Percentiles rank a stretch among this genome's conserved stretches.
Evolutionary conservation across 2,888 invertebrate species (phyloP).

Genomic region (Boloria selene): DNA sequence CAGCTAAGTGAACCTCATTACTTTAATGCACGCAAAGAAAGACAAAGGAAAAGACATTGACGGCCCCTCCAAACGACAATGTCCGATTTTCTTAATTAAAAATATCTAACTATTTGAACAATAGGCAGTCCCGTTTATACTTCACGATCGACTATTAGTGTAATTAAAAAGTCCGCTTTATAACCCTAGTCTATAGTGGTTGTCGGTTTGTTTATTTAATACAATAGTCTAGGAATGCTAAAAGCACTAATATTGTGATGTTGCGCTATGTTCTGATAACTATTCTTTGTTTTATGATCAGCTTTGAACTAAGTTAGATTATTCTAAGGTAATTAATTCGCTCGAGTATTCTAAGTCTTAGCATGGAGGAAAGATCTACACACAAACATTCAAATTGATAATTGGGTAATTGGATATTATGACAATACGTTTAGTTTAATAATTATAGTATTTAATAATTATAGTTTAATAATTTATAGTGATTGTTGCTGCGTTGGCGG

Average conservation of each 20-base stretch:
- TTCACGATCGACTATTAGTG: slow-evolving; percentile 37
- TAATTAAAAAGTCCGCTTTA: slow-evolving; percentile 22
- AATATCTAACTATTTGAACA: slow-evolving; percentile 71
- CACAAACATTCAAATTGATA: too few species aligned
- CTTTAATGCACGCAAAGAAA: slow-evolving; percentile 41
- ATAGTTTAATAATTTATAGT: too few species aligned
- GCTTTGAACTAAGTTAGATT: too few species aligned
- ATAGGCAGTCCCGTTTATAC: slow-evolving; percentile 44
- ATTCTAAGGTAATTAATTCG: too few species aligned
- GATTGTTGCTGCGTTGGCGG: too few species aligned
- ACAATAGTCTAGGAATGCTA: neutral
- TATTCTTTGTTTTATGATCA: too few species aligned
- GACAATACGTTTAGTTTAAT: too few species aligned
- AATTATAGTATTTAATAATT: too few species aligned
- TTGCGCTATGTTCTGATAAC: too few species aligned
- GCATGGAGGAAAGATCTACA: too few species aligned
- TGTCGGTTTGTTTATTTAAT: slow-evolving; percentile 3
- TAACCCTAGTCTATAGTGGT: neutral
- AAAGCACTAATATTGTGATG: neutral
- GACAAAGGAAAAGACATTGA: slow-evolving; percentile 65
- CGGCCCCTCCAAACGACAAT: slow-evolving; percentile 53
- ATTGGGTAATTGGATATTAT: too few species aligned
- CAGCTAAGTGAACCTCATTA: slow-evolving; percentile 31
- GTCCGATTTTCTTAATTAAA: slow-evolving; percentile 78
- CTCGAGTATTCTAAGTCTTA: too few species aligned